A percentile compares a stretch with the other conserved stretches of the same genome.
phyloP scores from a whole-genome alignment of 2,797 vertebrate genomes.

The Leptoclinus maculatus region DNA sequence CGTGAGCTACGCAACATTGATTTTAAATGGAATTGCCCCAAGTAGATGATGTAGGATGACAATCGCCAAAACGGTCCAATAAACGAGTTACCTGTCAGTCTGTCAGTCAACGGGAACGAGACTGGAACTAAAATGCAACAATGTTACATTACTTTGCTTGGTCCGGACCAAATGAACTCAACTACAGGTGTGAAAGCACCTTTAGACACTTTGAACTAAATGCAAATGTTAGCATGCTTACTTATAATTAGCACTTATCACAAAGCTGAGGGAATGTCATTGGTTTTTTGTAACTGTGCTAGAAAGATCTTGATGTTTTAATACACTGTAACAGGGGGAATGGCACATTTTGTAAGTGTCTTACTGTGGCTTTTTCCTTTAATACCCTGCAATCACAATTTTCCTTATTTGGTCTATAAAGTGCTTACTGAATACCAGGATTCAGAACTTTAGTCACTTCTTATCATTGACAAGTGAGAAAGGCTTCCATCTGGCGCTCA shows the following conservation, averaged over 20 bases:
- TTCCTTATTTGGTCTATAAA: slow-evolving; percentile 2
- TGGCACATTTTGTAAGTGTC: background rate
- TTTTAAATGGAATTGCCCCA: too few species aligned
- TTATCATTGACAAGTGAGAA: slow-evolving; percentile 8
- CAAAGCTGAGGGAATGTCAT: background rate
- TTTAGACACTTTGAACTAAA: background rate
- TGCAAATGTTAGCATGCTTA: background rate
- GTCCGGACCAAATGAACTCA: too few species aligned
- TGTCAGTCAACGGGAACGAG: too few species aligned
- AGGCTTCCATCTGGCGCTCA: slow-evolving; percentile 8
- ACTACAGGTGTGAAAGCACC: background rate
- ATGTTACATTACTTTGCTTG: too few species aligned
- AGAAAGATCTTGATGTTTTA: background rate
- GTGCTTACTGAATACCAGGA: background rate
- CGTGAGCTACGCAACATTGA: too few species aligned
- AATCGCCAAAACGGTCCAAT: too few species aligned
- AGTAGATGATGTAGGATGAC: too few species aligned
- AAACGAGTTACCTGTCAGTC: too few species aligned
- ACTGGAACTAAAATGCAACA: too few species aligned
- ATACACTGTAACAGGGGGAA: background rate
- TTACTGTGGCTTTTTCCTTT: background rate
- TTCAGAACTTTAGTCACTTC: slow-evolving; percentile 5
- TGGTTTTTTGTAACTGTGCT: background rate
- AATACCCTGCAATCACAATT: slow-evolving; percentile 6
- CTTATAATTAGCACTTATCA: background rate